phyloP scores from a whole-genome alignment of 2,113 vertebrate genomes.

The Larimichthys polyactis region DNA sequence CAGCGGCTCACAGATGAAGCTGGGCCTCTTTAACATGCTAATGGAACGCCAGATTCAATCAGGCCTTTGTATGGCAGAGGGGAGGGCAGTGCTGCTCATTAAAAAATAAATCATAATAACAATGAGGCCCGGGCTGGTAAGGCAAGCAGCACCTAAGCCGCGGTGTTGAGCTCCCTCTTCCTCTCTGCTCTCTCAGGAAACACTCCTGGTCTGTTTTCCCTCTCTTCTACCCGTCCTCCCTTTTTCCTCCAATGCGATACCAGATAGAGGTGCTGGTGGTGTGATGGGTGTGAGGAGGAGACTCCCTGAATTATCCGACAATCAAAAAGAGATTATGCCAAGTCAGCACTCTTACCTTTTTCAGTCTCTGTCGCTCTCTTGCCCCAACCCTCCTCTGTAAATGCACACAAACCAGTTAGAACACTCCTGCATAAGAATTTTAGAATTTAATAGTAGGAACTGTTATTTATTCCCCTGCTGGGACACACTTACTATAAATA shows the following conservation, averaged over 20 bases:
- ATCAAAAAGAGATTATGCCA: constrained; percentile 53
- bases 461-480: background rate
- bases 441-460: background rate
- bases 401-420: background rate
- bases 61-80: constrained; percentile 76
- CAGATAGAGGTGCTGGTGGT: background rate
- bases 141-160: constrained; percentile 64
- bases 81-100: constrained; percentile 76
- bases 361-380: constrained; percentile 5
- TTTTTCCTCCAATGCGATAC: background rate
- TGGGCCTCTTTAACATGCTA: constrained; percentile 84
- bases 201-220: background rate
- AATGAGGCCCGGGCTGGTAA: constrained; percentile 69
- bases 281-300: background rate
- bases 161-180: constrained; percentile 14
- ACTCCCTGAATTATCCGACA: constrained; percentile 43
- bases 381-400: background rate
- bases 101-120: constrained; percentile 82
- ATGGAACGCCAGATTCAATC: constrained; percentile 85
- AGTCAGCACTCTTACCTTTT: constrained; percentile 47
- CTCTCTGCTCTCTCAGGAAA: constrained; percentile 21
- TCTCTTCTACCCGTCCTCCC: background rate
- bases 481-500: background rate
- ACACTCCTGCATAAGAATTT: constrained; percentile 10
- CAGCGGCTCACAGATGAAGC: constrained; percentile 83